phyloP scores from a whole-genome alignment of 2,888 invertebrate genomes.

The Dioctria rufipes region DNA sequence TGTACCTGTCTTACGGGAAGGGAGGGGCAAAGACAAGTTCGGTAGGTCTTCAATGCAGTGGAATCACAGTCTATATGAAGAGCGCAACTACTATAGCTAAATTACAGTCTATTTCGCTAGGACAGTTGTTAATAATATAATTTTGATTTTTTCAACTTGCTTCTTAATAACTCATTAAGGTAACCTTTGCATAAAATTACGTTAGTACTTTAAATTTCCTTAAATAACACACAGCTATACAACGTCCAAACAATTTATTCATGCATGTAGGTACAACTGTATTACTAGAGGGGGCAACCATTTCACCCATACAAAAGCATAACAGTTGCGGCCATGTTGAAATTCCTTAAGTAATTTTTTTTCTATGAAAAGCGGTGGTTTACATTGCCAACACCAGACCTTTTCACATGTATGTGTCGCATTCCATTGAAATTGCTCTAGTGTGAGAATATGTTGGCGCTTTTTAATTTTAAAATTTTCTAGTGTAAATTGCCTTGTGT shows the following conservation, averaged over 20 bases:
- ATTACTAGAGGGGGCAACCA: constrained; percentile 6
- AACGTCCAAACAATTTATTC: neutral
- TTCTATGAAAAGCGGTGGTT: constrained; percentile 36
- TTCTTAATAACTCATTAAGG: too few species aligned
- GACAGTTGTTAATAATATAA: too few species aligned
- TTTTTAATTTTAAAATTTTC: constrained; percentile 35
- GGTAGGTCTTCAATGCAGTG: neutral
- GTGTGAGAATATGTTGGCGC: constrained; percentile 5
- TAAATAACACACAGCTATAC: neutral
- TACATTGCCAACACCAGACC: neutral
- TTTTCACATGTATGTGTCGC: neutral
- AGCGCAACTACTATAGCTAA: too few species aligned
- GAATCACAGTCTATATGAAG: neutral
- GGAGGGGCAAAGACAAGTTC: constrained; percentile 5
- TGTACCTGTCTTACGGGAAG: neutral
- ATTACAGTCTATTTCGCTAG: too few species aligned
- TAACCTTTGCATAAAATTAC: too few species aligned
- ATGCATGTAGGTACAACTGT: neutral
- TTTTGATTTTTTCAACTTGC: too few species aligned
- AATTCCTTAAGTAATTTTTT: constrained; percentile 38
- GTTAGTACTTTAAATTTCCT: constrained; percentile 15
- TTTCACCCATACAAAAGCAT: constrained; percentile 15
- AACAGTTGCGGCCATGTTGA: constrained; percentile 20
- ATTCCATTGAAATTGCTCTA: constrained; percentile 26
- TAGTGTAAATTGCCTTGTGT: constrained; percentile 10